Evolutionary conservation across 2,113 vertebrate species (phyloP).

Genomic region (Anguilla japonica): DNA sequence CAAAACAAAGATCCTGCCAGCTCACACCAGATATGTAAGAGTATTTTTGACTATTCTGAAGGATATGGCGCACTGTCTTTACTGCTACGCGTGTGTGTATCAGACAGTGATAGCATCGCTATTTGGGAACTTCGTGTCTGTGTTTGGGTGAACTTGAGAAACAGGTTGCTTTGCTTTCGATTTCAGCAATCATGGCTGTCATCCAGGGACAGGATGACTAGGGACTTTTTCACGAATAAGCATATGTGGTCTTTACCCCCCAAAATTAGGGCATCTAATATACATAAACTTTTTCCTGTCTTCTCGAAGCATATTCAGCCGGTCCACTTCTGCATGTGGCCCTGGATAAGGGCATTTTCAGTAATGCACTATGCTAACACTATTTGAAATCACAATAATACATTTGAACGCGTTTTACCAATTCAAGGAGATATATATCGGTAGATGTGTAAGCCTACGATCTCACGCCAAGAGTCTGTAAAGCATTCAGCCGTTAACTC

Average conservation of each 20-base stretch:
- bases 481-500: background rate
- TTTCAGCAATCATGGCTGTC: constrained; percentile 11
- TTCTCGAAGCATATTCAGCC: too few species aligned
- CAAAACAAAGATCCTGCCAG: background rate
- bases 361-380: too few species aligned
- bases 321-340: too few species aligned
- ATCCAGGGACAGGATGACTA: constrained; percentile 9
- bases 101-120: background rate
- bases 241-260: background rate
- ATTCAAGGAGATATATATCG: too few species aligned
- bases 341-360: too few species aligned
- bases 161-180: background rate
- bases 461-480: too few species aligned
- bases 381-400: too few species aligned
- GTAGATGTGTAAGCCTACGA: too few species aligned
- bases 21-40: background rate
- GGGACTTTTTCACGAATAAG: constrained; percentile 7
- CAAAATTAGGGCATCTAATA: background rate
- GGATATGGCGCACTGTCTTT: too few species aligned
- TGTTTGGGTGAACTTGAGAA: background rate
- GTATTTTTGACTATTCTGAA: background rate
- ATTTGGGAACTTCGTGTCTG: background rate
- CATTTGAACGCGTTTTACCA: too few species aligned
- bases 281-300: background rate
- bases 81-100: background rate